A percentile compares a stretch with the other conserved stretches of the same genome.
Evolutionary conservation across 2,888 invertebrate genomes (phyloP).

Genomic region (Lasioglossum morio): DNA sequence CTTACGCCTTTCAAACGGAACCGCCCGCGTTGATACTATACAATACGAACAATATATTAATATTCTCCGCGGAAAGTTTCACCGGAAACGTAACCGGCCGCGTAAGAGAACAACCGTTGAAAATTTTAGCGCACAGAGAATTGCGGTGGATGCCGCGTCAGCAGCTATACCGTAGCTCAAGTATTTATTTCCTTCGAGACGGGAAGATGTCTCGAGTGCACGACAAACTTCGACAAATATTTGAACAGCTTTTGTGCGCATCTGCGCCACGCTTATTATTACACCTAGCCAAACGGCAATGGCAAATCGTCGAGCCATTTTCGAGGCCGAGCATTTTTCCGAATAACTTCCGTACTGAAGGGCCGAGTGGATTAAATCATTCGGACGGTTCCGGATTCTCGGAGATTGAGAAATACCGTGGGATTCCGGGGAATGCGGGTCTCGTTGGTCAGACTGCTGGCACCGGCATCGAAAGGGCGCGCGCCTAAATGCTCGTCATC

Average conservation of each 20-base stretch:
- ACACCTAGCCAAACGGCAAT: conserved; percentile 27
- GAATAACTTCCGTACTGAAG: neutral
- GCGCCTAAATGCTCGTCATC: neutral
- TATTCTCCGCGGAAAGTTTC: neutral
- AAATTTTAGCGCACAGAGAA: conserved; percentile 7
- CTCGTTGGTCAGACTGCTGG: neutral
- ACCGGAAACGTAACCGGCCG: neutral
- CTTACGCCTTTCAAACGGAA: no score
- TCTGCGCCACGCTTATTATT: conserved; percentile 61
- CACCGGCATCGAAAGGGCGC: neutral
- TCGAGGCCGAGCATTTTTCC: neutral
- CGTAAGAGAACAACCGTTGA: neutral
- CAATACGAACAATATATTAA: no score
- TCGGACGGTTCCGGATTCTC: neutral
- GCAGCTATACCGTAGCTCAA: conserved; percentile 45
- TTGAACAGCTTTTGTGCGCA: conserved; percentile 73
- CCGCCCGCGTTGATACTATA: no score
- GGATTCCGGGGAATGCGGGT: neutral
- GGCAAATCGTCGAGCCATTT: conserved; percentile 7
- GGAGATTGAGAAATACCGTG: neutral
- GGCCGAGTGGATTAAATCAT: neutral
- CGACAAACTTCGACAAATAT: conserved; percentile 72
- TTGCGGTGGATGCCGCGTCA: conserved; percentile 38
- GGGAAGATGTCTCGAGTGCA: conserved; percentile 70
- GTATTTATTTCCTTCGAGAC: conserved; percentile 65